Conservation (phyloP, 2,797 vertebrate genomes). For the Acridotheres tristis region DNA sequence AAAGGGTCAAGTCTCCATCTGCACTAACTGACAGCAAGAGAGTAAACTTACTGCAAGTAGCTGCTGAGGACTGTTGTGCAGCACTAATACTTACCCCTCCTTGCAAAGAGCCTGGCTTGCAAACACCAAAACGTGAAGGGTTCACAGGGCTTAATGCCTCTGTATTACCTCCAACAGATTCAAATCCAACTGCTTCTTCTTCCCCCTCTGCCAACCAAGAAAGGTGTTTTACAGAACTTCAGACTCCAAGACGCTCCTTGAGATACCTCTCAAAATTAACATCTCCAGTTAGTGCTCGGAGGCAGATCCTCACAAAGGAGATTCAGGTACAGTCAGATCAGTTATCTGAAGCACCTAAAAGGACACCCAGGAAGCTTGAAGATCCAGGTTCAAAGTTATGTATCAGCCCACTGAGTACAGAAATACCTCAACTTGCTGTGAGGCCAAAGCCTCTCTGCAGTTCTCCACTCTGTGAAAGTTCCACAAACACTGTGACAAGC, state of each 20-base stretch:
- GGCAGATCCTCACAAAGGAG: neutral
- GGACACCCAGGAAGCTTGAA: neutral
- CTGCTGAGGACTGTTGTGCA: slow-evolving; percentile 65
- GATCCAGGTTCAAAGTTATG: neutral
- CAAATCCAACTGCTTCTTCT: neutral
- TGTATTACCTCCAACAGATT: neutral
- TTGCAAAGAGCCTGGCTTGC: slow-evolving; percentile 36
- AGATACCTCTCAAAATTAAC: slow-evolving; percentile 9
- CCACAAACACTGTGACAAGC: neutral
- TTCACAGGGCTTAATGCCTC: neutral
- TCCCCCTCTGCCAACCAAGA: neutral
- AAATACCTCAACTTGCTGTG: neutral
- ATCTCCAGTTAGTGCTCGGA: neutral
- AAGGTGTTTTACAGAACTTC: neutral
- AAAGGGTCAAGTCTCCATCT: slow-evolving; percentile 69
- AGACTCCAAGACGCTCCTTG: slow-evolving; percentile 19
- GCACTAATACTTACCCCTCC: slow-evolving; percentile 69
- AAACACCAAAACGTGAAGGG: neutral
- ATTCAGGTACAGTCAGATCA: neutral
- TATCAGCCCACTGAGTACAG: neutral
- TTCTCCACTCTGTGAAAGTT: neutral
- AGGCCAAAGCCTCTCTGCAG: neutral
- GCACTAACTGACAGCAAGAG: slow-evolving; percentile 52
- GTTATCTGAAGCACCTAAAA: neutral
- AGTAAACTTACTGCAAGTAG: slow-evolving; percentile 9